phyloP scores from a whole-genome alignment of 2,113 vertebrate species.

The Amazona vittata region DNA sequence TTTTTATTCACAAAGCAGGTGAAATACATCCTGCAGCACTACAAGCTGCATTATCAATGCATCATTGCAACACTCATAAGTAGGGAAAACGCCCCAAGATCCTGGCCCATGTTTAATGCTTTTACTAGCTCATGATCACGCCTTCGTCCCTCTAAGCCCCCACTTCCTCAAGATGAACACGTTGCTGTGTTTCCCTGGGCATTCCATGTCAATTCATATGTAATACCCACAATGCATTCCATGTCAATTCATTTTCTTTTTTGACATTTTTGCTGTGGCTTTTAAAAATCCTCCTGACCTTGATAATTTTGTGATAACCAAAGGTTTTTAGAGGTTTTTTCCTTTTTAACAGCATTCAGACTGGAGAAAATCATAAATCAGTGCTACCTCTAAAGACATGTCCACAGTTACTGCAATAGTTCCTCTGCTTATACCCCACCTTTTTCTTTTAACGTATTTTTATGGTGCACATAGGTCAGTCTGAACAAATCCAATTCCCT shows the following conservation, averaged over 20 bases:
- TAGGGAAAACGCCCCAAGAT: not conserved
- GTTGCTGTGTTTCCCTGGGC: not conserved
- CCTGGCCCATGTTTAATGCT: not conserved
- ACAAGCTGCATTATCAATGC: not conserved
- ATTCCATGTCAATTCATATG: not conserved
- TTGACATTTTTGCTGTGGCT: not conserved
- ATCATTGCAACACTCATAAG: not conserved
- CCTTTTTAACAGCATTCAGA: not conserved
- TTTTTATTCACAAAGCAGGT: not conserved
- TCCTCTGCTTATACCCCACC: not conserved
- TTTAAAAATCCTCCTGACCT: not conserved
- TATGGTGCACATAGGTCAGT: not conserved
- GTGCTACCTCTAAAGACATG: not conserved
- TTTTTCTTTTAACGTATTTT: not conserved
- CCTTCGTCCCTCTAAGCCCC: not conserved
- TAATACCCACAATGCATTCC: not conserved
- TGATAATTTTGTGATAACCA: not conserved
- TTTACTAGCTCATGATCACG: not conserved
- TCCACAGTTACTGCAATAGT: not conserved
- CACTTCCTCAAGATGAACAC: not conserved
- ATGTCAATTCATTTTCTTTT: not conserved
- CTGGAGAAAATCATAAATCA: not conserved
- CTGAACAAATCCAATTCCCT: not conserved
- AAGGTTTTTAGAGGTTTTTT: not conserved
- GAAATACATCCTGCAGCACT: not conserved